Percentiles rank a stretch among this genome's conserved stretches.
Evolutionary conservation across 1,140 invertebrate species (phyloP).

Genomic region (Calliphora vicina): DNA sequence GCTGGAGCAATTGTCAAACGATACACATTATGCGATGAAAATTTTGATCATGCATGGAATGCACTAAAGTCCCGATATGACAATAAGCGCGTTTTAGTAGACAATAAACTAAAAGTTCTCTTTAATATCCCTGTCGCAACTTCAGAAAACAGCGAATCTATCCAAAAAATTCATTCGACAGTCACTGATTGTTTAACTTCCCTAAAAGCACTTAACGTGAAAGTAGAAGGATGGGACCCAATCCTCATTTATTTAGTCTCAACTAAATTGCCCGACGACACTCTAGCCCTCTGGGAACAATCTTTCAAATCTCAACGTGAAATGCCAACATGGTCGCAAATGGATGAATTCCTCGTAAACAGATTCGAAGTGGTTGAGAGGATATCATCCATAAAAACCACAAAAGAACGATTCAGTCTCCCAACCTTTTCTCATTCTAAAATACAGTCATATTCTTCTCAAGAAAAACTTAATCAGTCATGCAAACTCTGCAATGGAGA

Average conservation of each 20-base stretch:
- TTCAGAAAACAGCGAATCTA: not conserved
- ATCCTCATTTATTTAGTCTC: slow-evolving; percentile 17
- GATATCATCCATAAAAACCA: not conserved
- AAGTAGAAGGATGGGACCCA: slow-evolving; percentile 2
- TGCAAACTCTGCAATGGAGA: not conserved
- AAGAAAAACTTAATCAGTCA: not conserved
- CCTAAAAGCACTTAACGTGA: not conserved
- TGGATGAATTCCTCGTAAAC: slow-evolving; percentile 9
- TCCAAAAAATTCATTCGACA: not conserved
- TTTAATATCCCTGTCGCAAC: not conserved
- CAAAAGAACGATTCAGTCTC: not conserved
- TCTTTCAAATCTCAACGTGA: not conserved
- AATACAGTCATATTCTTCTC: not conserved
- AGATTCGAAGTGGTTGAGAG: not conserved
- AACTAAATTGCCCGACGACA: not conserved
- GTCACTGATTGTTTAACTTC: not conserved
- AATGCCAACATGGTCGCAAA: not conserved
- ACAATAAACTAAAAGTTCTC: not conserved
- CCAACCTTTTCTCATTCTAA: too few species aligned
- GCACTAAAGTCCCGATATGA: not conserved
- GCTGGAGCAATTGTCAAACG: not conserved
- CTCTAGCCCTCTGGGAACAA: not conserved
- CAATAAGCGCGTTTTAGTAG: not conserved
- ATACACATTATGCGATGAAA: not conserved
- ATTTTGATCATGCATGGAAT: not conserved